Evolutionary conservation across 1,140 invertebrate genomes (phyloP).

Genomic region (Brachystomella parvula): DNA sequence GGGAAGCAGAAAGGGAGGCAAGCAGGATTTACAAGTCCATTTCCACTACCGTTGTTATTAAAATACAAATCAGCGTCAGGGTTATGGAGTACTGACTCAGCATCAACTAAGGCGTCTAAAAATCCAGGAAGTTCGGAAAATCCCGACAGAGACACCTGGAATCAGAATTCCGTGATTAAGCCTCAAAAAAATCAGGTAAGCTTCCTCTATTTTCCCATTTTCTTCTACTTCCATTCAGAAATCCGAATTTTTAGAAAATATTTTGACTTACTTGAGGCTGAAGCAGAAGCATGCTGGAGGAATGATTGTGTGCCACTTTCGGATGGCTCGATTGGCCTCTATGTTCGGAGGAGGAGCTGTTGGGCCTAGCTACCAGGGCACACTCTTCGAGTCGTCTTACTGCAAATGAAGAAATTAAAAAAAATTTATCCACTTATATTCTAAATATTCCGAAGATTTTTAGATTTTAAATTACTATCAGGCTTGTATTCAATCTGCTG

Average conservation of each 20-base stretch:
- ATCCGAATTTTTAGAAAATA: neutral
- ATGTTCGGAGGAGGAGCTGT: constrained; percentile 24
- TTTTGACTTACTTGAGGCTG: constrained; percentile 33
- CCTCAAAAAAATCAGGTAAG: neutral
- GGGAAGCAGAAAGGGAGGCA: constrained; percentile 11
- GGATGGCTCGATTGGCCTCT: constrained; percentile 28
- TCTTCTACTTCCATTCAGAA: neutral
- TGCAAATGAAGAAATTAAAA: constrained; percentile 16
- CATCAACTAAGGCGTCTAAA: constrained; percentile 36
- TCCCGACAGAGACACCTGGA: constrained; percentile 37
- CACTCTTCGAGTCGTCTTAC: constrained; percentile 30
- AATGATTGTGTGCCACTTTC: constrained; percentile 28
- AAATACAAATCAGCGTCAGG: constrained; percentile 35
- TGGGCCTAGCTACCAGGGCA: constrained; percentile 25
- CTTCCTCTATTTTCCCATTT: neutral
- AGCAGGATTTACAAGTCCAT: constrained; percentile 11
- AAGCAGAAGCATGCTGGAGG: constrained; percentile 38
- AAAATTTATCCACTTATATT: too few relatives aligned
- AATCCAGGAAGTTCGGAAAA: constrained; percentile 38
- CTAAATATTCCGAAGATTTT: too few relatives aligned
- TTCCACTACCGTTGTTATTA: constrained; percentile 17
- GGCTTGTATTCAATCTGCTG: too few relatives aligned
- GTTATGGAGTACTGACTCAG: constrained; percentile 34
- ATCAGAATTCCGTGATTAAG: neutral
- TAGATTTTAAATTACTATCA: too few relatives aligned